These are phyloP conservation scores for Porites rus DNA, from an alignment of 92 coral and sea anemone genomes.

Conservation along the genomic window DNA sequence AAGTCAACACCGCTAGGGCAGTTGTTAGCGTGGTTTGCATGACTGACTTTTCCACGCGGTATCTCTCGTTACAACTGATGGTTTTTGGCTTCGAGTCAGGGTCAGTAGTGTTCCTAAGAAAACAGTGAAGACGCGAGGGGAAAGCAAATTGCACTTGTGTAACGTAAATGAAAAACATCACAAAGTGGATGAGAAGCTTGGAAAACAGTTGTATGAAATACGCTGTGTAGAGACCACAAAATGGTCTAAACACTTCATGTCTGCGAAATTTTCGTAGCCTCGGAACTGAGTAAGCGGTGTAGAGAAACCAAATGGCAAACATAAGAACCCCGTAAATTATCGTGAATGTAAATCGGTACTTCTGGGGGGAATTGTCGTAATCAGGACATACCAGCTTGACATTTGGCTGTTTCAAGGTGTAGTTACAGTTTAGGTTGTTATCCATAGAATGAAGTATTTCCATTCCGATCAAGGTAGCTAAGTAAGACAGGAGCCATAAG, in stretches of 20 bases:
- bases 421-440: conserved; percentile 1
- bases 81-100: neutral
- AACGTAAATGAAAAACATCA: conserved; percentile 12
- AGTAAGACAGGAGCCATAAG: conserved; percentile 20
- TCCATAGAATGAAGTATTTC: conserved; percentile 22
- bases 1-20: conserved; percentile 1
- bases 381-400: conserved; percentile 4
- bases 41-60: conserved; percentile 24
- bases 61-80: conserved; percentile 6
- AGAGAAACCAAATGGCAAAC: conserved; percentile 20
- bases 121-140: conserved; percentile 16
- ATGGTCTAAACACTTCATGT: neutral
- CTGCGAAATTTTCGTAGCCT: conserved; percentile 22
- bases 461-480: conserved; percentile 16
- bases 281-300: conserved; percentile 29
- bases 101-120: neutral
- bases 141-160: neutral
- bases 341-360: neutral
- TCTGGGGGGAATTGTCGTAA: neutral
- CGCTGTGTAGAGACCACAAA: conserved; percentile 5
- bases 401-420: conserved; percentile 1
- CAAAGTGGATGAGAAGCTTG: neutral
- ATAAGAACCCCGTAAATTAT: conserved; percentile 2
- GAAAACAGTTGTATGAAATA: conserved; percentile 22
- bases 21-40: conserved; percentile 7